phyloP scores from a whole-genome alignment of 2,888 invertebrate species.

The Tenthredo mesomela region DNA sequence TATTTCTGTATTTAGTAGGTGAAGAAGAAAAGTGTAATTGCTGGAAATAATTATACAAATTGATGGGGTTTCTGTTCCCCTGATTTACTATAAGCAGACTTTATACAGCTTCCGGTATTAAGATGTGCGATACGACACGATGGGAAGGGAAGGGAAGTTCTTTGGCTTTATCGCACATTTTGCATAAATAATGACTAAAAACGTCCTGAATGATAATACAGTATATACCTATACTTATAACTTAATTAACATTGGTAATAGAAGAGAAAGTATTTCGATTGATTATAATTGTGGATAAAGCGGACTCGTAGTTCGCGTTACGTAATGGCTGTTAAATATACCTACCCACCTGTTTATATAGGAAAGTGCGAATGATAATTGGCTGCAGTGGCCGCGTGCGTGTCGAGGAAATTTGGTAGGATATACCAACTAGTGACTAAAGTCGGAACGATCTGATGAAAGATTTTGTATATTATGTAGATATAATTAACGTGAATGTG shows the following conservation, averaged over 20 bases:
- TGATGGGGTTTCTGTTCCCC: neutral
- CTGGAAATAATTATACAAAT: neutral
- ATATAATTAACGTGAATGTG: slow-evolving; percentile 75
- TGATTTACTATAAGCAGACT: neutral
- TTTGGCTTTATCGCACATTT: neutral
- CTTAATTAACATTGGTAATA: neutral
- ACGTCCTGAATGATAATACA: neutral
- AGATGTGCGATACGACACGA: neutral
- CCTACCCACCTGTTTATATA: neutral
- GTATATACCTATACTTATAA: neutral
- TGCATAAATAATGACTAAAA: neutral
- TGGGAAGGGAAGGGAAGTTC: too few species aligned
- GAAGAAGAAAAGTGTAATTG: neutral
- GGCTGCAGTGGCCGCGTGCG: neutral
- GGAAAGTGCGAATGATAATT: slow-evolving; percentile 39
- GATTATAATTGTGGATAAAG: slow-evolving; percentile 4
- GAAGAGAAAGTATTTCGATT: slow-evolving; percentile 26
- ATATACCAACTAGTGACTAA: slow-evolving; percentile 18
- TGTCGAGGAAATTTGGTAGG: slow-evolving; percentile 21
- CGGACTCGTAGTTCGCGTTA: slow-evolving; percentile 17
- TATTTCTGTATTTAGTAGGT: neutral
- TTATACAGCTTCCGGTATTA: neutral
- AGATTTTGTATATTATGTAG: slow-evolving; percentile 74
- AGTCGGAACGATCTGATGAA: slow-evolving; percentile 43
- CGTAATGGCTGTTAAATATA: slow-evolving; percentile 15